Evolutionary conservation across 2,797 vertebrate genomes (phyloP).

Genomic region (Eleutherodactylus coqui): DNA sequence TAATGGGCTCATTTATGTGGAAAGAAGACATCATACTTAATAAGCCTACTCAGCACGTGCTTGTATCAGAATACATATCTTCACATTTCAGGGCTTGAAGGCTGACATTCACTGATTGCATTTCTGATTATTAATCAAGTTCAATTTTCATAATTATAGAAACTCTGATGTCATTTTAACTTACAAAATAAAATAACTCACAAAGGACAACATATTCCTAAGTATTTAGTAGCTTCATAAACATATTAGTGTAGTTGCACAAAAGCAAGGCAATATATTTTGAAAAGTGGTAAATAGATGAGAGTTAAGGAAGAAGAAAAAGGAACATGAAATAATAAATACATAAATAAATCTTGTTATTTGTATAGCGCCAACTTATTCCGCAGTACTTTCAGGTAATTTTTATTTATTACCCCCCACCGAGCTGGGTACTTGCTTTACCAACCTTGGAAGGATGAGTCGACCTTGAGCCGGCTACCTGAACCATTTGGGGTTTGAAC

Average conservation of each 20-base stretch:
- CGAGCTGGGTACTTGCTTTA: too few relatives aligned
- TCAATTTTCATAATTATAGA: slow-evolving; percentile 75
- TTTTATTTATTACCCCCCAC: too few relatives aligned
- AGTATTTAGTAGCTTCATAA: background rate
- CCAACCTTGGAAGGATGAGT: too few relatives aligned
- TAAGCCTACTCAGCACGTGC: slow-evolving; percentile 62
- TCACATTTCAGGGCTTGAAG: slow-evolving; percentile 67
- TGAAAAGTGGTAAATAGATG: background rate
- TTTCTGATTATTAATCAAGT: slow-evolving; percentile 72
- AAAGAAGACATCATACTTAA: slow-evolving; percentile 52
- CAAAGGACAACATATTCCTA: slow-evolving; percentile 63
- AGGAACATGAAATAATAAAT: background rate
- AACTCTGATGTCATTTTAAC: slow-evolving; percentile 76
- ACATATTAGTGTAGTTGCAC: background rate
- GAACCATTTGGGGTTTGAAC: too few relatives aligned
- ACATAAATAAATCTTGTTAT: too few relatives aligned
- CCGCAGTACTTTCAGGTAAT: too few relatives aligned
- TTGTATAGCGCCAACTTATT: too few relatives aligned
- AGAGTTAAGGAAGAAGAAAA: slow-evolving; percentile 3
- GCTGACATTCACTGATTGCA: slow-evolving; percentile 67
- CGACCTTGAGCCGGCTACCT: too few relatives aligned
- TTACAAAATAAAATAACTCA: slow-evolving; percentile 72
- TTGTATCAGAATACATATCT: slow-evolving; percentile 65
- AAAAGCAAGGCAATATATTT: background rate
- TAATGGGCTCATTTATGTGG: slow-evolving; percentile 39